Base-by-base conservation (phyloP, 2,113 vertebrate genomes). In the Castor canadensis region DNA sequence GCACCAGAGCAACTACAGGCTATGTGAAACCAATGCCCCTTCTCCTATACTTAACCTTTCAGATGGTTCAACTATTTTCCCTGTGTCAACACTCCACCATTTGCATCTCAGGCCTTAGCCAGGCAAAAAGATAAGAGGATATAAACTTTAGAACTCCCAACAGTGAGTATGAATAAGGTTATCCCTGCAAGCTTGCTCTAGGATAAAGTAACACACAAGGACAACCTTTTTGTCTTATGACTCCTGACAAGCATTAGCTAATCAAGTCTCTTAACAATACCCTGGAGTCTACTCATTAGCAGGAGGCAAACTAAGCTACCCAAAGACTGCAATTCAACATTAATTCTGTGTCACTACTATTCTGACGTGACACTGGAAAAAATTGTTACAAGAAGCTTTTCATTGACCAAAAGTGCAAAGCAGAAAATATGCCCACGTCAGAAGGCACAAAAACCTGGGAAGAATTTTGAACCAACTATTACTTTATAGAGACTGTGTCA, bases 141-240 rank as follows among this genome's bases (percentile, higher is more conserved):
- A 93, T 52, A 92, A 95, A 11, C 83, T 93, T 92, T 62, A 93
- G 92, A 92, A 88, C 84, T 40, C 76, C 60, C 35, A 60, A 38
- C 87, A 69, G 64, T 81, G 89, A 89, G 80, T 72, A 95, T 88
- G 93, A 94, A 95, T 64, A 20, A 93, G 58, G 58, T 62, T 62
- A 26, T 47, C 73, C 83, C 80, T 69, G 6, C 20, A 56, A 79
- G 38, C 62, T 93, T 94, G 62, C 2, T 43, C 15, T 24, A 66
- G 54, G 35, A 95, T 60, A 73, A 79, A 91, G 58, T 32, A 88
- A 84, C 12, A n/a, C n/a, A 45, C 9, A n/a, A 58, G 56, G 80
- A 67, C 81, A 86, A 69, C 13, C 43, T 86, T 95, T 90, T 79
- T 73, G 64, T 64, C 88, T 80, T 84, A 52, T 82, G 75, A 54